Conservation (phyloP, 2,113 vertebrate species). For the Chaetops frenatus region DNA sequence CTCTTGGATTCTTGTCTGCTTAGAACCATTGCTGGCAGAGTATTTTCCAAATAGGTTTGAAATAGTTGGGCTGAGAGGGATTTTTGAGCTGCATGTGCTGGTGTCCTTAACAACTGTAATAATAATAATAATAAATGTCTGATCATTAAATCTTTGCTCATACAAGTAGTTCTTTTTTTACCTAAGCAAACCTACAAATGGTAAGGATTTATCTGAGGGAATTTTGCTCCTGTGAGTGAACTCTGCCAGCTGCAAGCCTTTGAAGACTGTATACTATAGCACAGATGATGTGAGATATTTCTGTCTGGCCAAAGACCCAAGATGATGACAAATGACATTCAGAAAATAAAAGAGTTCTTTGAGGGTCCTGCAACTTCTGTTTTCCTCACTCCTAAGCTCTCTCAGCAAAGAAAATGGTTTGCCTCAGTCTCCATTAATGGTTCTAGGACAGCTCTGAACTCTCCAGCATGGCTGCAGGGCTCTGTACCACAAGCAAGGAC, state of each 20-base stretch:
- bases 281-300: neutral
- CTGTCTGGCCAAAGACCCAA: neutral
- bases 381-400: neutral
- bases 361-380: neutral
- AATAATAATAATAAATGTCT: neutral
- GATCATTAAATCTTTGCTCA: neutral
- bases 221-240: neutral
- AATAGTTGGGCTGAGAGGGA: neutral
- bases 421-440: neutral
- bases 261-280: neutral
- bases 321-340: neutral
- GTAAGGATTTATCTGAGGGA: neutral
- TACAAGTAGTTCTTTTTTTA: neutral
- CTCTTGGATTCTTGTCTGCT: neutral
- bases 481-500: neutral
- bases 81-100: neutral
- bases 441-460: neutral
- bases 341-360: neutral
- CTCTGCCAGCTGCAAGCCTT: neutral
- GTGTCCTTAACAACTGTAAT: neutral
- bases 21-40: neutral
- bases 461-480: neutral
- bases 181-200: neutral
- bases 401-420: neutral
- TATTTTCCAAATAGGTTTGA: neutral